Percentiles rank a stretch among this genome's conserved stretches.
Conservation (phyloP, 2,113 vertebrate species). For the Plecotus auritus region DNA sequence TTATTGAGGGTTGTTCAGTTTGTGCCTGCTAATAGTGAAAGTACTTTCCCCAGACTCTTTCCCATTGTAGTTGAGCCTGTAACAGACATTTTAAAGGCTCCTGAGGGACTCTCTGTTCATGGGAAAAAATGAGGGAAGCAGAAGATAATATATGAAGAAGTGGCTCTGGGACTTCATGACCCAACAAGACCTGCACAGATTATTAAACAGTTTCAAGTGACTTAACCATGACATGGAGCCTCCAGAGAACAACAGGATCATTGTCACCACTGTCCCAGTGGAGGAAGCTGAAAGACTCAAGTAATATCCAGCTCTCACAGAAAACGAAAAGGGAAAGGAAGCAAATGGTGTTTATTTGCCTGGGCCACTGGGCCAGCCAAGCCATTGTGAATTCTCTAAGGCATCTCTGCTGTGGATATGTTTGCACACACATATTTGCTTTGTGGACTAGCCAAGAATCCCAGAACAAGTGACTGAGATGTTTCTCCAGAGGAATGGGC, state of each 20-base stretch:
- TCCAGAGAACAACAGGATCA: slow-evolving; percentile 32
- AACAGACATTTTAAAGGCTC: neutral
- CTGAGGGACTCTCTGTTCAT: neutral
- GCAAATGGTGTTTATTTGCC: slow-evolving; percentile 47
- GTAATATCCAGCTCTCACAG: neutral
- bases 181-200: slow-evolving; percentile 30
- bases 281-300: neutral
- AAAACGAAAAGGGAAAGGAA: slow-evolving; percentile 20
- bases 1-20: neutral
- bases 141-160: slow-evolving; percentile 1
- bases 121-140: neutral
- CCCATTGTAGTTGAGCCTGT: neutral
- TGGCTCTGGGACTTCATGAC: slow-evolving; percentile 26
- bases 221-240: slow-evolving; percentile 29
- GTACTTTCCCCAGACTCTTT: neutral
- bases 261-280: slow-evolving; percentile 37
- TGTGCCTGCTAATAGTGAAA: neutral
- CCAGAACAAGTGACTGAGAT: neutral
- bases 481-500: neutral
- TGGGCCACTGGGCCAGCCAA: neutral
- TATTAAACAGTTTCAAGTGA: slow-evolving; percentile 52
- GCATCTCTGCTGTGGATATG: neutral
- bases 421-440: slow-evolving; percentile 4
- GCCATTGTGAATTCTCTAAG: slow-evolving; percentile 28
- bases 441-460: slow-evolving; percentile 12